Conservation (phyloP, 2,888 invertebrate genomes). For the Cancer borealis region DNA sequence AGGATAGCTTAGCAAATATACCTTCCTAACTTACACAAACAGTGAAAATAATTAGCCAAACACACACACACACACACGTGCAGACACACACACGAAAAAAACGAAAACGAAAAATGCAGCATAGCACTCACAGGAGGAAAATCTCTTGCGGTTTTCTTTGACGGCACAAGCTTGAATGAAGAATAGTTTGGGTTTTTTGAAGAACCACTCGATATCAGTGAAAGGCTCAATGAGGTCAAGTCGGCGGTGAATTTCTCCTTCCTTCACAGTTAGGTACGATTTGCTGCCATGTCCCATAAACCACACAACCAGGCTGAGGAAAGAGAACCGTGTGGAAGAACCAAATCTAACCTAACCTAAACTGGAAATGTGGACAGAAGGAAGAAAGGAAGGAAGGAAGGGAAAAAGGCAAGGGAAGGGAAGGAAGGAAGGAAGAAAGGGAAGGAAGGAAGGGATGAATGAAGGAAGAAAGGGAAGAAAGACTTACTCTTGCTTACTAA, state of each 20-base stretch:
- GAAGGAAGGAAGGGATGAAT: background rate
- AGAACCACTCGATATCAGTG: constrained; percentile 73
- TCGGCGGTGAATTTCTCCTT: constrained; percentile 65
- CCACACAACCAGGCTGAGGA: constrained; percentile 70
- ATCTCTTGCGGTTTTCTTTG: constrained; percentile 60
- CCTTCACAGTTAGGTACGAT: constrained; percentile 60
- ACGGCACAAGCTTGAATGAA: constrained; percentile 76
- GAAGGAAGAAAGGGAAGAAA: background rate
- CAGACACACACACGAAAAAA: background rate
- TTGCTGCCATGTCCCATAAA: constrained; percentile 76
- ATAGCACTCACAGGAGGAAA: constrained; percentile 56
- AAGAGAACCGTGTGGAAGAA: background rate
- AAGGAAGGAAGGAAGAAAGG: background rate
- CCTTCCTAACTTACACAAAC: too few relatives aligned
- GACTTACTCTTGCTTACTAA: too few relatives aligned
- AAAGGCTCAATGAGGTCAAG: constrained; percentile 72
- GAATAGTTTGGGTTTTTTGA: constrained; percentile 75
- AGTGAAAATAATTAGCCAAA: too few relatives aligned
- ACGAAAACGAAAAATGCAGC: background rate
- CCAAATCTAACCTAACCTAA: too few relatives aligned
- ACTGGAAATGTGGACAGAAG: too few relatives aligned
- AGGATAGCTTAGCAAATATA: too few relatives aligned
- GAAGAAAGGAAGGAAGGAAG: background rate
- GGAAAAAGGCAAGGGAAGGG: background rate
- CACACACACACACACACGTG: too few relatives aligned